A percentile compares a stretch with the other conserved stretches of the same genome.
phyloP scores from a whole-genome alignment of 2,113 vertebrate species.

The Lagopus leucura region DNA sequence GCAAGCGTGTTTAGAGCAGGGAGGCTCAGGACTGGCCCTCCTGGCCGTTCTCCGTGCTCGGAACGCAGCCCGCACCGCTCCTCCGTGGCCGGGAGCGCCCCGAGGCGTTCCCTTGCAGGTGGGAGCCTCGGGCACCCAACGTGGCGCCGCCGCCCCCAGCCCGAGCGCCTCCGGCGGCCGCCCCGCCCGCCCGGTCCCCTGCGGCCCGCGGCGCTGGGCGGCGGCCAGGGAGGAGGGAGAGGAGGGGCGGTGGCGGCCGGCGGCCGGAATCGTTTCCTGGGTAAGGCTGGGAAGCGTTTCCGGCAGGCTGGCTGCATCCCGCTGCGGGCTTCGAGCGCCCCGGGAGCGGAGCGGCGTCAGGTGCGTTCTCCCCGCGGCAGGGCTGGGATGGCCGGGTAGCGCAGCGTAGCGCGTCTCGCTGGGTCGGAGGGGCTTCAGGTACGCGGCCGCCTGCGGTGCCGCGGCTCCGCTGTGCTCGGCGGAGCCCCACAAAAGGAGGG shows the following conservation, averaged over 20 bases:
- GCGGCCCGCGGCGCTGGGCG: background rate
- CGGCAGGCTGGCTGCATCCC: conserved; percentile 67
- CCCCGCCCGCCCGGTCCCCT: background rate
- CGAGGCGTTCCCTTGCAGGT: background rate
- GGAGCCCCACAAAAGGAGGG: too few species aligned
- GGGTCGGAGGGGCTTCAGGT: background rate
- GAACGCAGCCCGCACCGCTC: accelerated
- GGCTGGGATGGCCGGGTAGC: background rate
- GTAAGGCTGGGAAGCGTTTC: conserved; percentile 62
- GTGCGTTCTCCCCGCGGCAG: background rate
- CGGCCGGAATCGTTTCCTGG: conserved; percentile 67
- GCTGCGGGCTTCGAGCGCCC: conserved; percentile 51
- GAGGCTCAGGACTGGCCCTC: background rate
- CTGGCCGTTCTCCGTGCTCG: accelerated
- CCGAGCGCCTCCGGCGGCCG: background rate
- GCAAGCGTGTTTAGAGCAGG: accelerated
- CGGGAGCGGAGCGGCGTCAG: background rate
- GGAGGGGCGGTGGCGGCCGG: background rate
- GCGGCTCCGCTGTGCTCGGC: background rate
- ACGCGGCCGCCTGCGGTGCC: background rate
- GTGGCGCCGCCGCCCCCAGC: background rate
- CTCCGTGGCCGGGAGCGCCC: background rate
- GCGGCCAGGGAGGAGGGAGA: background rate
- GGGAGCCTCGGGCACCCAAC: background rate
- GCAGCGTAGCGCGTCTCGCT: background rate